Percentiles rank a stretch among this genome's conserved stretches.
phyloP scores from a whole-genome alignment of 2,113 vertebrate genomes.

The Aspiorhynchus laticeps region DNA sequence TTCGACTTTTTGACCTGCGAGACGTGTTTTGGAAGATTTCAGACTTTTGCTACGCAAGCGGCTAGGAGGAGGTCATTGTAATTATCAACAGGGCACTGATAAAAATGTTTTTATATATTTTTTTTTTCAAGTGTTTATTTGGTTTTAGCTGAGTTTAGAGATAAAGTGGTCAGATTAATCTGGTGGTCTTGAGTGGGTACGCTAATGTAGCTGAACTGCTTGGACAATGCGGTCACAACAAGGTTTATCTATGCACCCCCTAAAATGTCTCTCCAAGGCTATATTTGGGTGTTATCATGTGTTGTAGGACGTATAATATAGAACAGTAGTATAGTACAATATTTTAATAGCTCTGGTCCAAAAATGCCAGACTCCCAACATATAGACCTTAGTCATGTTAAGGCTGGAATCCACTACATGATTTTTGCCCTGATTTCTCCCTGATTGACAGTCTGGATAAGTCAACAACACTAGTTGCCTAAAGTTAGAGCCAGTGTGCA shows the following conservation, averaged over 20 bases:
- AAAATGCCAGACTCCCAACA: neutral
- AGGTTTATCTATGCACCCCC: neutral
- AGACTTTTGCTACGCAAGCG: neutral
- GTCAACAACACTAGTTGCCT: too few relatives aligned
- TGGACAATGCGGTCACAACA: too few relatives aligned
- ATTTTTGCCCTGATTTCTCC: too few relatives aligned
- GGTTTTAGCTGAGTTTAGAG: neutral
- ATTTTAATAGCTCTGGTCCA: neutral
- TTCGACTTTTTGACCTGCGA: slow-evolving; percentile 32
- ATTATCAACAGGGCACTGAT: slow-evolving; percentile 14
- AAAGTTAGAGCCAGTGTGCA: too few relatives aligned
- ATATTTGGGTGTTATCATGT: neutral
- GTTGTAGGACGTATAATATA: neutral
- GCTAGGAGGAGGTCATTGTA: neutral
- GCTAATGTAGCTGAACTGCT: neutral
- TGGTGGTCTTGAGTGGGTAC: neutral
- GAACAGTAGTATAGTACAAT: neutral
- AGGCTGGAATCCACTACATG: too few relatives aligned
- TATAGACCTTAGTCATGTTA: neutral
- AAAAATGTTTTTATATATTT: neutral
- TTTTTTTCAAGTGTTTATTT: slow-evolving; percentile 21
- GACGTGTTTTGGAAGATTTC: slow-evolving; percentile 12
- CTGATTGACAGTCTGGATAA: too few relatives aligned
- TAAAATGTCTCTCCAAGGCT: neutral
- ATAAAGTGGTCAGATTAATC: slow-evolving; percentile 18